Base-by-base conservation (phyloP, 2,797 vertebrate species). In the Percopsis omiscomaycus region DNA sequence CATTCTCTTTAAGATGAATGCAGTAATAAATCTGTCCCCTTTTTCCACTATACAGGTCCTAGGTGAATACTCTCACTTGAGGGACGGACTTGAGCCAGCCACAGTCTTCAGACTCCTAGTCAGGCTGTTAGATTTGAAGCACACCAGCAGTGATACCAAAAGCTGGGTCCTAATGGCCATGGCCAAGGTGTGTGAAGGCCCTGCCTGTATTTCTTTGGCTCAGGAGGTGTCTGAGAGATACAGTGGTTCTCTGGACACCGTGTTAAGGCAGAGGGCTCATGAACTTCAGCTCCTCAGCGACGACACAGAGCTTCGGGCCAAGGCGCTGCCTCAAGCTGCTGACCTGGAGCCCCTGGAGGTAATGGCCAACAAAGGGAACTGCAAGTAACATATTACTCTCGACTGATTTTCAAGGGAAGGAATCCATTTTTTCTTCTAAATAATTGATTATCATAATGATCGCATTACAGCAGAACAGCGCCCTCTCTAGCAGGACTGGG, bases 61-160 rank as follows among this genome's bases (percentile, higher is more conserved):
- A 16, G 97, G 98, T 14, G 96, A 98, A 61, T 98, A 96, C 83
- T 93, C 93, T 45, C 89, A 91, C 64, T 86, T 99, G 57, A 91
- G 81, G 75, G 78, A 85, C 58, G 89, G 91, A 15, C 81, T 92
- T 59, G 89, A 94, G 15, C 88, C 91, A 4, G 82, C 84, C n/a
- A 71, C 85, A 15, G 84, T 95, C 64, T 81, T 95, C 77, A 73
- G 45, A 12, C 94, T 93, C 58, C 88, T 98, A n/a, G 79, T 87
- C 60, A 88, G 72, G 63, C 79, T 96, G 74, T 79, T 98, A 66
- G 88, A 86, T 65, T 91, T 85, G 81, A 92, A 83, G 37, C 91
- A 73, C 14, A 77, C 92, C 78, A 95, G 91, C 81, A 92, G 90
- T 62, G 96, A 98, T 89, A 98, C 96, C 0, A 96, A 92, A 85